A percentile compares a stretch with the other conserved stretches of the same genome.
Evolutionary conservation across 2,113 vertebrate genomes (phyloP).

Genomic region (Forbesichthys agassizii): DNA sequence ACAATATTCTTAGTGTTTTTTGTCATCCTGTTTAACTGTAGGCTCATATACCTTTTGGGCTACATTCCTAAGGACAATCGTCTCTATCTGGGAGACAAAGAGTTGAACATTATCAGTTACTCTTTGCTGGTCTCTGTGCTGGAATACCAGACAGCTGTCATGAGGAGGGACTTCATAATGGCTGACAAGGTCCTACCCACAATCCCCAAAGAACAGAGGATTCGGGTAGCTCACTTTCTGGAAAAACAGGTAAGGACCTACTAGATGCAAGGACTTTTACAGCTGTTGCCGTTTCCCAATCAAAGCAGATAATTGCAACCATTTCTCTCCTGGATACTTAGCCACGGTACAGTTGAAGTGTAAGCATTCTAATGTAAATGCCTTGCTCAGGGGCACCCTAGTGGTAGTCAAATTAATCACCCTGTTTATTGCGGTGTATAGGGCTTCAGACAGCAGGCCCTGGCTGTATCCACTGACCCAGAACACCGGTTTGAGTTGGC

Average conservation of each 20-base stretch:
- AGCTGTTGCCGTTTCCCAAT: not conserved
- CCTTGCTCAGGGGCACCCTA: too few relatives aligned
- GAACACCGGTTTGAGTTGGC: conserved; percentile 94
- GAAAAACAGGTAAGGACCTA: conserved; percentile 85
- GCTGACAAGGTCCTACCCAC: conserved; percentile 91
- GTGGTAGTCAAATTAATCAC: not conserved
- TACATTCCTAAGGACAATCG: conserved; percentile 95
- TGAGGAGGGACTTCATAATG: conserved; percentile 90
- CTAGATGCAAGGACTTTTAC: conserved; percentile 6
- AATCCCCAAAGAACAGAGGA: conserved; percentile 92
- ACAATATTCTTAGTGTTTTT: not conserved
- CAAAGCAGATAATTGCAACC: too few relatives aligned
- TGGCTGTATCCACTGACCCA: conserved; percentile 91
- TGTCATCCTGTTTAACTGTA: conserved; percentile 48
- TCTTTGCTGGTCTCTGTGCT: conserved; percentile 90
- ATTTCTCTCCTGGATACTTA: too few relatives aligned
- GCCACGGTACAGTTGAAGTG: too few relatives aligned
- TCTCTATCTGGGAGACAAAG: conserved; percentile 92
- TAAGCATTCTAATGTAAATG: too few relatives aligned
- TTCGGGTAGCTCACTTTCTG: conserved; percentile 89
- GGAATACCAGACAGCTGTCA: conserved; percentile 94
- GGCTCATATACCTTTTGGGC: conserved; percentile 93
- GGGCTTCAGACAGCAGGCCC: conserved; percentile 94
- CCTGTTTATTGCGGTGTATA: conserved; percentile 43
- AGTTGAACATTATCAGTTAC: conserved; percentile 90